Evolutionary conservation across 2,797 vertebrate species (phyloP), one percentile per base, ranked within the genome.

Genomic region (Lateolabrax maculatus): DNA sequence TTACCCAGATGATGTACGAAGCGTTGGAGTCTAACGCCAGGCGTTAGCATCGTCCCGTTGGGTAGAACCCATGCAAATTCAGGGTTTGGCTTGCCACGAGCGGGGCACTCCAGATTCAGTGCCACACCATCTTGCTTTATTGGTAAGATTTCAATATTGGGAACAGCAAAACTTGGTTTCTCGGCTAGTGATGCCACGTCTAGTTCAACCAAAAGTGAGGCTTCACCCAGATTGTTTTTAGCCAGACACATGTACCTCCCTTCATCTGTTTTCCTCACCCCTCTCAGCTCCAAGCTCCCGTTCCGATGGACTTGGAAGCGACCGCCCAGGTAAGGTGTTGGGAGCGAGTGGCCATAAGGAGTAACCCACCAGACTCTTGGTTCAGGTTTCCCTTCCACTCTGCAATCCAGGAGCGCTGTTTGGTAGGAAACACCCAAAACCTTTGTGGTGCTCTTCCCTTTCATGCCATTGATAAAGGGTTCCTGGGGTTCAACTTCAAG

Each of bases 231-330:
- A 43, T 86, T 69, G 71, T 95, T 96, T 84, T 94, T 94, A 21
- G 95, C 95, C 64, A 92, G 46, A 79, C 96, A 96, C 5, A 78
- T 84, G 75, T 95, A 96, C 23, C 72, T 87, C 49, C 95, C 95
- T 78, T 95, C 94, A 65, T 96, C 95, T 0, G 94, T 90, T 89
- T 94, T 96, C 72, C 96, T 94, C 29, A 95, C 87, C 5, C 95
- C 95, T 73, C 96, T 90, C 55, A 96, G 64, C 80, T 96, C 95
- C 77, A 96, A 87, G 70, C 94, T 96, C 5, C 95, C 95, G 16
- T 96, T 96, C 31, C 51, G 85, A 78, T 96, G 95, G 9, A 96
- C 95, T 77, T 95, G 95, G 75, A 96, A 95, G 57, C 96, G 94
- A 13, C 96, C 95, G 0, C 95, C 95, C 2, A 93, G 80, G 71